phyloP scores from a whole-genome alignment of 2,888 invertebrate genomes.

The Rhamphomyia laevipes region DNA sequence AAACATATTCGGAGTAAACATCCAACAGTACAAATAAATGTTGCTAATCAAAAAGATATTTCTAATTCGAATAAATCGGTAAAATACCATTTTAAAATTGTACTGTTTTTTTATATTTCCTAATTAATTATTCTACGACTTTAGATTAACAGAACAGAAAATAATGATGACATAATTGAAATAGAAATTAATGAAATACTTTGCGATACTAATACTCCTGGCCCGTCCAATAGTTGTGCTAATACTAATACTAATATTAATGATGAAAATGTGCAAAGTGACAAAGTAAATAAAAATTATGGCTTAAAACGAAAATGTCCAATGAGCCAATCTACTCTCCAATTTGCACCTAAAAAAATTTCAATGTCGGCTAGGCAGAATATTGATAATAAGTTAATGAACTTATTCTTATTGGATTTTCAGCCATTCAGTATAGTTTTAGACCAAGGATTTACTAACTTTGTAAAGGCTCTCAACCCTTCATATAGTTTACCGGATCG shows the following conservation, averaged over 20 bases:
- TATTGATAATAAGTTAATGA: neutral
- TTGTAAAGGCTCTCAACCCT: constrained; percentile 13
- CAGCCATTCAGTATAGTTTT: neutral
- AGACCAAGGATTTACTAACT: constrained; percentile 12
- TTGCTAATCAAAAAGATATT: neutral
- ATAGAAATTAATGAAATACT: no score
- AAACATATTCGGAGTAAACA: neutral
- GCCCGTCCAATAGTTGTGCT: neutral
- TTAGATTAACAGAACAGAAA: no score
- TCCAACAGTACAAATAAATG: neutral
- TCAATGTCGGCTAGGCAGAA: neutral
- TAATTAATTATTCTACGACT: no score
- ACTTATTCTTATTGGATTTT: neutral
- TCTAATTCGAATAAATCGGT: neutral
- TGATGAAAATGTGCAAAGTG: neutral
- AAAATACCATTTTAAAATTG: neutral
- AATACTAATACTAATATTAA: neutral
- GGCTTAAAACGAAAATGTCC: neutral
- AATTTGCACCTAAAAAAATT: neutral
- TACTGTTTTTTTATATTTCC: no score
- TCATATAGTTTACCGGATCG: constrained; percentile 14
- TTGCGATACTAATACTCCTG: no score
- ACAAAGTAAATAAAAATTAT: neutral
- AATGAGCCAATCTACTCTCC: neutral
- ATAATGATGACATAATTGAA: no score